Evolutionary conservation across 1,140 invertebrate genomes (phyloP), one percentile per base, ranked within the genome.

Genomic region (Vanessa atalanta): DNA sequence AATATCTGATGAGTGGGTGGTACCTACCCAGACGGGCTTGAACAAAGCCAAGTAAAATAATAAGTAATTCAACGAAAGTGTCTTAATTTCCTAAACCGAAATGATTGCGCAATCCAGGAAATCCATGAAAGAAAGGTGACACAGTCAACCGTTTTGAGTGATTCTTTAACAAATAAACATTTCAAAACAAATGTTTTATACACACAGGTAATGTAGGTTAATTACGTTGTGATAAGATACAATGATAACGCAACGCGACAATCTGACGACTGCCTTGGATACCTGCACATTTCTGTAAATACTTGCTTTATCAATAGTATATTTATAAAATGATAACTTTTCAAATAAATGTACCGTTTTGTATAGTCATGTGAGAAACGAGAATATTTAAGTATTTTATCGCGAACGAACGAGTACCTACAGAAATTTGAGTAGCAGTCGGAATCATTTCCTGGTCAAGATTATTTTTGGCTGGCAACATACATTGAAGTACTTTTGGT

Each of bases 151-250:
- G 65, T 82, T 85, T 81, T 84, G 81, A 84, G 75, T 83, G 83
- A 86, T 83, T 84, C 79, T 82, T 82, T 74, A 63, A 79, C 81
- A 86, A 83, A 81, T 84, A 84, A 86, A 86, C 79, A 86, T 88
- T 86, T 84, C 83, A 82, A 84, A 85, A 87, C 81, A 83, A 84
- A 86, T 79, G 78, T 79, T 84, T 75, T 84, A 85, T 82, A 80
- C 75, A 83, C 78, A 79, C 74, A 75, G 61, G 70, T 67, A 74
- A 88, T 83, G 73, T 86, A 65, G 86, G 85, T 87, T 88, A 86
- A 87, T 88, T 83, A 84, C 79, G 82, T 77, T 75, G 64, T 78
- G 88, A 88, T 87, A 88, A 87, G 82, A 86, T 84, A 83, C 23
- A 47, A 15, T 78, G 82, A 86, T 85, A 82, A 78, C 57, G 57